Evolutionary conservation across 2,113 vertebrate species (phyloP).

Genomic region (Epinephelus moara): DNA sequence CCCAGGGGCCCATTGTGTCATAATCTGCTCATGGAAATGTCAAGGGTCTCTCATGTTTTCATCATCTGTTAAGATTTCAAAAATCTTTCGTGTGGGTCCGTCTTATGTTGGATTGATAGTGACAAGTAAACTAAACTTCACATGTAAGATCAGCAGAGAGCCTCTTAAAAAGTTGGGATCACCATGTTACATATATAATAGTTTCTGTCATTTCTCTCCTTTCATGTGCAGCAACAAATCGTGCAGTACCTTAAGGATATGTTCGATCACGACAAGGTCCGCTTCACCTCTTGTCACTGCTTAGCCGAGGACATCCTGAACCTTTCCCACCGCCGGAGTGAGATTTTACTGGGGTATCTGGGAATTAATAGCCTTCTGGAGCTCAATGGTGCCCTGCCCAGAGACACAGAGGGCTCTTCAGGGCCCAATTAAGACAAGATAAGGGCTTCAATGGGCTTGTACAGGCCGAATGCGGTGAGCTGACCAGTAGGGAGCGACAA

Average conservation of each 20-base stretch:
- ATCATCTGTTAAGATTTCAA: too few relatives aligned
- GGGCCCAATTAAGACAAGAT: conserved; percentile 68
- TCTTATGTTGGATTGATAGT: too few relatives aligned
- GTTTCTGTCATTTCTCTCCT: conserved; percentile 4
- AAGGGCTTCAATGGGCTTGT: neutral
- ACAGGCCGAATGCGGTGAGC: neutral
- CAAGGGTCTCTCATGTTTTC: too few relatives aligned
- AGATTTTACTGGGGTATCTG: conserved; percentile 94
- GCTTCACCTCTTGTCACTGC: conserved; percentile 88
- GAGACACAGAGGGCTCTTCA: conserved; percentile 48
- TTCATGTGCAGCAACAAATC: conserved; percentile 91
- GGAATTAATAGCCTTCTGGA: conserved; percentile 84
- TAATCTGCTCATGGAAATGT: too few relatives aligned
- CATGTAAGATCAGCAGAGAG: too few relatives aligned
- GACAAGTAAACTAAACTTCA: too few relatives aligned
- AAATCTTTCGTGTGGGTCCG: too few relatives aligned
- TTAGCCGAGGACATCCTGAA: conserved; percentile 94
- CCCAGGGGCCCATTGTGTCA: too few relatives aligned
- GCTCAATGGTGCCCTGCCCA: conserved; percentile 86
- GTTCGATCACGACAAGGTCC: conserved; percentile 96
- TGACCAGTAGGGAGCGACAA: neutral
- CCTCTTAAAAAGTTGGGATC: too few relatives aligned
- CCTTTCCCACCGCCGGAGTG: conserved; percentile 93
- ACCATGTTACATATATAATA: neutral
- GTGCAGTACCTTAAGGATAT: conserved; percentile 97